Conservation (phyloP, 1,140 invertebrate species). For the Trissolcus basalis region DNA sequence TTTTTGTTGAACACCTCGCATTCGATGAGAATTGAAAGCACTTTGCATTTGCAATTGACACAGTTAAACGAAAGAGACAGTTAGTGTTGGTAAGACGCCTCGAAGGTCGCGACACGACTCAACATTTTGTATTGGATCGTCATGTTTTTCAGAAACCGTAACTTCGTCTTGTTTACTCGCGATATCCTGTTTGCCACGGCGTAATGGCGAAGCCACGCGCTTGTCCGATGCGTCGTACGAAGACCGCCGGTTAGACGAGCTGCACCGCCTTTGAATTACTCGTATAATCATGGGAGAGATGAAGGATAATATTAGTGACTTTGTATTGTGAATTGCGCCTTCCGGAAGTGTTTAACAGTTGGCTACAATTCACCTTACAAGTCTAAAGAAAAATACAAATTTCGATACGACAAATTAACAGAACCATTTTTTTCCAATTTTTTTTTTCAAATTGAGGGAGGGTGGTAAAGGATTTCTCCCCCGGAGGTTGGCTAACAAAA, state of each 20-base stretch:
- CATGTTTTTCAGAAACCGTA: slow-evolving; percentile 44
- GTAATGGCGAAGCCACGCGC: slow-evolving; percentile 33
- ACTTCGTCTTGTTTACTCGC: slow-evolving; percentile 44
- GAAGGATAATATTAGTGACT: slow-evolving; percentile 39
- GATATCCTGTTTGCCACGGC: slow-evolving; percentile 47
- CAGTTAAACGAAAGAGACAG: slow-evolving; percentile 42
- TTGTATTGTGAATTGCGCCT: slow-evolving; percentile 8
- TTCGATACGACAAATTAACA: too few relatives aligned
- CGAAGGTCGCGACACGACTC: slow-evolving; percentile 38
- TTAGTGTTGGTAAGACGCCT: slow-evolving; percentile 17
- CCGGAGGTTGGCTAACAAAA: slow-evolving; percentile 47
- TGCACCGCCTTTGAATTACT: slow-evolving; percentile 32
- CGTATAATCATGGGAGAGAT: slow-evolving; percentile 37
- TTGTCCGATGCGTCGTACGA: slow-evolving; percentile 19
- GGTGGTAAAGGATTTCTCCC: slow-evolving; percentile 54
- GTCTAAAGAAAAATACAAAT: too few relatives aligned
- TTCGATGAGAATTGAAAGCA: slow-evolving; percentile 41
- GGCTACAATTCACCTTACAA: too few relatives aligned
- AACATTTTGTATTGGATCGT: slow-evolving; percentile 48
- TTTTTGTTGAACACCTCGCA: background rate
- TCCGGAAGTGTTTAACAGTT: slow-evolving; percentile 1
- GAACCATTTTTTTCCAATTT: too few relatives aligned
- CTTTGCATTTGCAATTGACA: slow-evolving; percentile 46
- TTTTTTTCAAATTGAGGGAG: slow-evolving; percentile 12
- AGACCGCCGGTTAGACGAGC: slow-evolving; percentile 9